Base-by-base conservation (phyloP, 2,888 invertebrate genomes). In the Drosophila bunnanda region DNA sequence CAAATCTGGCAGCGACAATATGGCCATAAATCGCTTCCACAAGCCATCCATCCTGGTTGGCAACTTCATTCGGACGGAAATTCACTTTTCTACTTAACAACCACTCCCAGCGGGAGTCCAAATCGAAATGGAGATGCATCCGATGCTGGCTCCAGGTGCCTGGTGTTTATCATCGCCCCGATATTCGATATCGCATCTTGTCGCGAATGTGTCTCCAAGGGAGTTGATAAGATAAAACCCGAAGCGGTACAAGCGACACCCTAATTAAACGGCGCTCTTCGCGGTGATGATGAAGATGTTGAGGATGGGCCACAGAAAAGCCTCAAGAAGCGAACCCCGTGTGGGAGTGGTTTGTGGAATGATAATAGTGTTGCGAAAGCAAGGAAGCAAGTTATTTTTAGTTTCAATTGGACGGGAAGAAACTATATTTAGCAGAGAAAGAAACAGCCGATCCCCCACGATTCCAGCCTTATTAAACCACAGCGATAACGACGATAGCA, bases 1-100 rank as follows among this genome's bases (percentile, higher is more conserved):
- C 44, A 86, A 25, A 71, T 85, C 88, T 28, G 85, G 76, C 55
- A 85, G 59, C n/a, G 79, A 84, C 36, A 76, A 52, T 70, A 85
- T 80, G 20, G 54, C 67, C 56, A 62, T 30, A 4, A 76, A 34
- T 41, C 71, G 69, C 59, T 80, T 76, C 86, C 85, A 82, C 52
- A 70, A 54, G 68, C 68, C 48, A 39, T 61, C 54, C 57, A 76
- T 57, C 61, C 68, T 65, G 22, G 75, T 46, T 20, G 56, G 43
- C 32, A 78, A 41, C 53, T 53, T 67, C 75, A 72, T 69, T 50
- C 53, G 65, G 60, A 13, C 30, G 43, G 20, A 30, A 41, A 20
- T 39, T 43, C 44, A 38, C 41, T 22, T 39, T 41, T 36, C 8
- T n/a, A 38, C 20, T 15, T 17, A 32, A 68, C 75, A 77, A 76